These are phyloP conservation scores for Danaus plexippus DNA, from an alignment of 1,140 invertebrate genomes.

Conservation along the genomic window DNA sequence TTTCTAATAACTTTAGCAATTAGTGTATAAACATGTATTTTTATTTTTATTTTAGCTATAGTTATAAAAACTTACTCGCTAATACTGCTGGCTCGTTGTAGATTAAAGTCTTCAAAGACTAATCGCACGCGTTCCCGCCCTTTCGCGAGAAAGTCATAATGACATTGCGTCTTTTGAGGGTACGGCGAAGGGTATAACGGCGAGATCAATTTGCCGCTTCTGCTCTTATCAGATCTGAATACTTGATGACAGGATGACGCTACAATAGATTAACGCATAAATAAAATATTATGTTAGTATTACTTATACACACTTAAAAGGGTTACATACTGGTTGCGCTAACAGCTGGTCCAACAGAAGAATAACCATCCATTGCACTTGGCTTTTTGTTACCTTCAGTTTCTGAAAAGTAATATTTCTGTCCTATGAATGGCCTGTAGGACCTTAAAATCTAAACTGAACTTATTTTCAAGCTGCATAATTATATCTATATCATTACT, in stretches of 20 bases:
- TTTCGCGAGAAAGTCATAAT: conserved; percentile 86
- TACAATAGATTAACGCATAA: conserved; percentile 64
- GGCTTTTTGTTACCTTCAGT: conserved; percentile 45
- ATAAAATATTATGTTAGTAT: conserved; percentile 4
- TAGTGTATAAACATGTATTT: not conserved
- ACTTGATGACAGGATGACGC: conserved; percentile 82
- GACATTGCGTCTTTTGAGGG: conserved; percentile 81
- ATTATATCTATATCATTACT: conserved; percentile 9
- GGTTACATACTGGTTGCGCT: conserved; percentile 68
- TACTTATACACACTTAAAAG: no score
- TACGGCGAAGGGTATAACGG: conserved; percentile 83
- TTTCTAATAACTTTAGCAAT: no score
- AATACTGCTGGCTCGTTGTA: conserved; percentile 55
- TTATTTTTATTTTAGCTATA: not conserved
- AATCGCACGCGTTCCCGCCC: conserved; percentile 84
- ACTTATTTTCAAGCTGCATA: conserved; percentile 5
- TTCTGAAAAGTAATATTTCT: conserved; percentile 26
- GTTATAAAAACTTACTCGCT: conserved; percentile 48
- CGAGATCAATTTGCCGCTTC: conserved; percentile 84
- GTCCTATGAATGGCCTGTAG: no score
- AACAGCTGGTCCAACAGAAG: conserved; percentile 56
- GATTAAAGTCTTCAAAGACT: conserved; percentile 82
- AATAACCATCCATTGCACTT: conserved; percentile 37
- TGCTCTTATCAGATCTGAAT: conserved; percentile 83
- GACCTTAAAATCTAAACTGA: not conserved